A percentile compares a stretch with the other conserved stretches of the same genome.
phyloP scores from a whole-genome alignment of 2,113 vertebrate genomes.

The Sporophila hypoxantha region DNA sequence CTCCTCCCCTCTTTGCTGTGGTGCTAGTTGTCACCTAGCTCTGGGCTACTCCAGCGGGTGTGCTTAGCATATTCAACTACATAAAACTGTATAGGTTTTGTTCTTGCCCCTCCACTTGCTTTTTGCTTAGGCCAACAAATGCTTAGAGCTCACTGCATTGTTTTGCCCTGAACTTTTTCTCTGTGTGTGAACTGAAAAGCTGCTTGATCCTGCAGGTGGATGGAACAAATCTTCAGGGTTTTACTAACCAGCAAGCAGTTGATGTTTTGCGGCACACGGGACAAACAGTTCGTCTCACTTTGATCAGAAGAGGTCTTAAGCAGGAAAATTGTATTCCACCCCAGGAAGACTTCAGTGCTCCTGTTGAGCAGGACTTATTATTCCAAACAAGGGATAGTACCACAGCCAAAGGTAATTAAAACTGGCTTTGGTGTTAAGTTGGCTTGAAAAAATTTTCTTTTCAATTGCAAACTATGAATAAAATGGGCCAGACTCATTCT shows the following conservation, averaged over 20 bases:
- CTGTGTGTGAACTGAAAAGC: neutral
- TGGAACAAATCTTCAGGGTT: slow-evolving; percentile 88
- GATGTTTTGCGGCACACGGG: slow-evolving; percentile 89
- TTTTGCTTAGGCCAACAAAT: neutral
- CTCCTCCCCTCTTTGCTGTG: neutral
- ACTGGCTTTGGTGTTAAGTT: neutral
- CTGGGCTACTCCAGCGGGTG: neutral
- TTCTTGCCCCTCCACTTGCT: neutral
- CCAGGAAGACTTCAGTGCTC: slow-evolving; percentile 33
- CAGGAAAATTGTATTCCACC: slow-evolving; percentile 67
- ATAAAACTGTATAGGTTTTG: neutral
- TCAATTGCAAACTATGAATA: neutral
- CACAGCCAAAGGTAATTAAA: slow-evolving; percentile 59
- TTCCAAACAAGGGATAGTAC: slow-evolving; percentile 42
- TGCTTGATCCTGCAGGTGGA: slow-evolving; percentile 80
- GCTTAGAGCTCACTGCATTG: neutral
- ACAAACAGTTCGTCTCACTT: slow-evolving; percentile 84
- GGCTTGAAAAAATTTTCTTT: neutral
- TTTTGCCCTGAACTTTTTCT: neutral
- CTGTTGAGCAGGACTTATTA: slow-evolving; percentile 57
- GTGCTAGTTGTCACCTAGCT: neutral
- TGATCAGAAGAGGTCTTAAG: slow-evolving; percentile 78
- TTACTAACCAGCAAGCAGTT: slow-evolving; percentile 96
- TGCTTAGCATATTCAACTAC: neutral
- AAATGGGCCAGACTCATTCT: neutral